A percentile compares a stretch with the other conserved stretches of the same genome.
Conservation (phyloP, 2,113 vertebrate species). For the Garra rufa region DNA sequence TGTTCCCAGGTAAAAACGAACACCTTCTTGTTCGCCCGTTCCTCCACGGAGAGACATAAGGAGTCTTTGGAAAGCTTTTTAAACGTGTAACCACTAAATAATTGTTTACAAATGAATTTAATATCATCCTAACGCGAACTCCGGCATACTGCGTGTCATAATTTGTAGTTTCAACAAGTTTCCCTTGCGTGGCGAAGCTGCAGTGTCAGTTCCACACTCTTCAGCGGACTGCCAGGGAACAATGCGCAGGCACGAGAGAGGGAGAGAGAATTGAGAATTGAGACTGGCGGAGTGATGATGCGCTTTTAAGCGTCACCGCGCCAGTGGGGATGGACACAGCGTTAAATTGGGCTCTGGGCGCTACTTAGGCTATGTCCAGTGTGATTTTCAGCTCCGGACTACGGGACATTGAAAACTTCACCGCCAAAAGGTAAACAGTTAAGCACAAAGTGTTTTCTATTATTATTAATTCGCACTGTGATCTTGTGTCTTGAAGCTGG, state of each 20-base stretch:
- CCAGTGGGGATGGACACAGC: background rate
- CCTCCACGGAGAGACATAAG: slow-evolving; percentile 24
- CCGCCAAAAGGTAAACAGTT: background rate
- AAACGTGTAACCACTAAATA: background rate
- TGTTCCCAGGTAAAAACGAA: slow-evolving; percentile 41
- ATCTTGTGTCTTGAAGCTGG: background rate
- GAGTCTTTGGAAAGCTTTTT: background rate
- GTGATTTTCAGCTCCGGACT: background rate
- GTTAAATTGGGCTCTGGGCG: background rate
- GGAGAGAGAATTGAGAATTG: background rate
- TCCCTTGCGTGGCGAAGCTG: background rate
- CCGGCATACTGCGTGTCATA: background rate
- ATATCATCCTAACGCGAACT: background rate
- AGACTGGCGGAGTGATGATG: slow-evolving; percentile 18
- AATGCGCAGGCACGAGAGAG: background rate
- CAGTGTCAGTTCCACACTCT: slow-evolving; percentile 1
- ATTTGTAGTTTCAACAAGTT: slow-evolving; percentile 30
- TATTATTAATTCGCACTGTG: slow-evolving; percentile 2
- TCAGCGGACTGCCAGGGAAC: slow-evolving; percentile 15
- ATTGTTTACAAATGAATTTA: background rate
- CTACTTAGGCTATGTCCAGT: background rate
- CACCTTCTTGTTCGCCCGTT: slow-evolving; percentile 15
- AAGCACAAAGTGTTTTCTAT: too few relatives aligned
- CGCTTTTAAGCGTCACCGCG: slow-evolving; percentile 44
- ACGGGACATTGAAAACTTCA: background rate